Evolutionary conservation across 2,888 invertebrate genomes (phyloP), one percentile per base, ranked within the genome.

Genomic region (Linnaemya tessellans): DNA sequence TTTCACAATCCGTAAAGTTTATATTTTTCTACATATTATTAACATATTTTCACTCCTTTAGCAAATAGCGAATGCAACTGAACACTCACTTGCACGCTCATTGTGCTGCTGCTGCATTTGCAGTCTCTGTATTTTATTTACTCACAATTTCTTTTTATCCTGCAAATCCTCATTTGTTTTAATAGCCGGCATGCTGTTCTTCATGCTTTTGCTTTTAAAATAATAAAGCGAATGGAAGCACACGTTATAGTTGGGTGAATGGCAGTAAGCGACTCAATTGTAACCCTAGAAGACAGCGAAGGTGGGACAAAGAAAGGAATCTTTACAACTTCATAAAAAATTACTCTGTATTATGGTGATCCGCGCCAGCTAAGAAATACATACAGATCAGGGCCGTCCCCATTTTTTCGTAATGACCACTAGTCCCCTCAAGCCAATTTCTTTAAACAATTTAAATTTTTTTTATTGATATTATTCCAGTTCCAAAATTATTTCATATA

Each of bases 141-240:
- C 11, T n/a, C n/a, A 1, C 3, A 68, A 38, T 56, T 46, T 65
- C 13, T 70, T 68, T 75, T 81, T 11, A 81, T 75, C 46, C 75
- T 56, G 81, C 74, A 75, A 56, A 68, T 75, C 46, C 75, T 35
- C 75, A 81, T 81, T 75, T 75, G 62, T 75, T 81, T 81, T 70
- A 81, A 81, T 54, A 68, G 62, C 41, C 46, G 62, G n/a, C 18
- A 56, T 56, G 38, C n/a, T 62, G 70, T 43, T 35, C 11, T 58
- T 58, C 35, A 46, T 68, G 30, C 22, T 58, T 78, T 49, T 58
- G 22, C 54, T n/a, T 35, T 38, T 30, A 35, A 56, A 77, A 56
- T 56, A 49, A 38, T 22, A 58, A 9, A 49, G 58, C 54, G 13
- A 43, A 56, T 46, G 11, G 13, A 65, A 68, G 49, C n/a, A 22